Conservation (phyloP, 2,888 invertebrate species). For the Mycalesis mineus region DNA sequence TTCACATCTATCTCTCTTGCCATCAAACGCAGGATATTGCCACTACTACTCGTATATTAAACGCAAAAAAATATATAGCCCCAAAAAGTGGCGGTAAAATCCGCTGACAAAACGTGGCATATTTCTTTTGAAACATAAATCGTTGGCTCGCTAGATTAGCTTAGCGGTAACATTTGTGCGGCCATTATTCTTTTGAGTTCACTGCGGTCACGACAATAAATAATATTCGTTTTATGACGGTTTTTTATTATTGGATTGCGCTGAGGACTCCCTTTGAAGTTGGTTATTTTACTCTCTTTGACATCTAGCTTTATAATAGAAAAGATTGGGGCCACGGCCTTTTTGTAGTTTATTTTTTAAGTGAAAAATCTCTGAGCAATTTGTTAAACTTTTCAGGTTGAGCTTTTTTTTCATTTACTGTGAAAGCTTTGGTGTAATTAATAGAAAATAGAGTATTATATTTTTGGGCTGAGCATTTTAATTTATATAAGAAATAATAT, state of each 20-base stretch:
- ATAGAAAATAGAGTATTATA: too few species aligned
- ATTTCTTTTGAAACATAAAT: constrained; percentile 36
- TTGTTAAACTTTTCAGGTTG: too few species aligned
- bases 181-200: constrained; percentile 41
- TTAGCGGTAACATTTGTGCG: constrained; percentile 42
- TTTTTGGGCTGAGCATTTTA: too few species aligned
- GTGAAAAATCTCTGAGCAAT: too few species aligned
- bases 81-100: constrained; percentile 21
- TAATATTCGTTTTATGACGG: constrained; percentile 63
- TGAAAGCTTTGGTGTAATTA: too few species aligned
- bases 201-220: constrained; percentile 46
- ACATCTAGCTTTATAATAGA: constrained; percentile 18
- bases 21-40: too few species aligned
- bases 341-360: too few species aligned
- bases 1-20: too few species aligned
- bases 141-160: constrained; percentile 34
- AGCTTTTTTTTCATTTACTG: too few species aligned
- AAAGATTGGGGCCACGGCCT: constrained; percentile 1
- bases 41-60: too few species aligned
- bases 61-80: not conserved
- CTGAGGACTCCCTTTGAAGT: constrained; percentile 48
- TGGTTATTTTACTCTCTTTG: constrained; percentile 32
- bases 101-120: constrained; percentile 33
- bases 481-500: too few species aligned
- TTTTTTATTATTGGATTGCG: constrained; percentile 69